These are phyloP conservation scores for Chiroxiphia lanceolata DNA, from an alignment of 2,797 vertebrate genomes.

Conservation along the genomic window DNA sequence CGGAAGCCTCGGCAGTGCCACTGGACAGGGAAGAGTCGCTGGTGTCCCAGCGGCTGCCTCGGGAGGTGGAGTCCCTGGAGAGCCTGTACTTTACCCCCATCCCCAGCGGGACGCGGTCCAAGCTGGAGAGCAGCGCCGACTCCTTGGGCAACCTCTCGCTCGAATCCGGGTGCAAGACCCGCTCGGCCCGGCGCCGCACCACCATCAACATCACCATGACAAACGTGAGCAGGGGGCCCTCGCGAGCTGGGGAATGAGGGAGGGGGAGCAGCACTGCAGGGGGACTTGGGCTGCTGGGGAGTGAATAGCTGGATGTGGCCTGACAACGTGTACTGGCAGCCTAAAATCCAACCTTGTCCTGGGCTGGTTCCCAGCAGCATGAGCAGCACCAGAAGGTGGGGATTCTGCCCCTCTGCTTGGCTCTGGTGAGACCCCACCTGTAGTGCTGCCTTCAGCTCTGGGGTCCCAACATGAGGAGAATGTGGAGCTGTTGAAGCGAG, in stretches of 20 bases:
- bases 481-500: neutral
- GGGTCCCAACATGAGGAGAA: neutral
- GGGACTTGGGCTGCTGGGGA: neutral
- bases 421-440: neutral
- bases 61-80: neutral
- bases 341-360: neutral
- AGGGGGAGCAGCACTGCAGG: neutral
- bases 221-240: slow-evolving; percentile 76
- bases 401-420: neutral
- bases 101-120: slow-evolving; percentile 59
- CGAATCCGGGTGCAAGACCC: slow-evolving; percentile 77
- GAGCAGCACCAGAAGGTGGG: neutral
- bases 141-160: slow-evolving; percentile 72
- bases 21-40: neutral
- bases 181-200: slow-evolving; percentile 83
- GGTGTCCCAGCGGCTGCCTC: neutral
- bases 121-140: slow-evolving; percentile 73
- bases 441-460: neutral
- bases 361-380: neutral
- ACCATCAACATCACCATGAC: slow-evolving; percentile 94
- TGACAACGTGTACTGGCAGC: neutral
- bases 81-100: slow-evolving; percentile 85
- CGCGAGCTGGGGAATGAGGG: neutral
- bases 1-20: neutral
- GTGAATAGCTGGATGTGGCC: neutral